These are phyloP conservation scores for Catostylus mosaicus DNA, from an alignment of 30 jellyfish, hydroid and myxozoan species.

Conservation along the genomic window DNA sequence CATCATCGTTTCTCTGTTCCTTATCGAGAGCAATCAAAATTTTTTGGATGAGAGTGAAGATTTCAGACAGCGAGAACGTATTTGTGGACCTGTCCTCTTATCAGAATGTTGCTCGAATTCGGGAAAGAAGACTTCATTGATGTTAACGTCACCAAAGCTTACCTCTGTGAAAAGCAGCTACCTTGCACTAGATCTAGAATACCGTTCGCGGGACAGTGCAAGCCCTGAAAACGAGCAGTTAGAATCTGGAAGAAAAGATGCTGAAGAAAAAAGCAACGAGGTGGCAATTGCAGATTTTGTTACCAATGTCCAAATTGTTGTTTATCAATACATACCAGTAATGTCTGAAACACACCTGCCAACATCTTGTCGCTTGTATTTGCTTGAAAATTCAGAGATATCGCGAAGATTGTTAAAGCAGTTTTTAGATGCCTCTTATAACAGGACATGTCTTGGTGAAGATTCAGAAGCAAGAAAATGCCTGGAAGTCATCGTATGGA, in stretches of 20 bases:
- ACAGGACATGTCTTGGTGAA: slow-evolving; percentile 41
- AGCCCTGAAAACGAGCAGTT: neutral
- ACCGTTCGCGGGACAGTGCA: slow-evolving; percentile 14
- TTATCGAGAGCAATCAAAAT: slow-evolving; percentile 5
- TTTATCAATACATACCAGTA: slow-evolving; percentile 40
- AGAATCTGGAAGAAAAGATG: neutral
- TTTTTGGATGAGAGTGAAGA: slow-evolving; percentile 33
- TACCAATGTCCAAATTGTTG: slow-evolving; percentile 44
- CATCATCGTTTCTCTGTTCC: slow-evolving; percentile 44
- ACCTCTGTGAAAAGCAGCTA: slow-evolving; percentile 52
- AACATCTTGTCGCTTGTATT: slow-evolving; percentile 39
- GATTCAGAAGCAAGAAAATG: slow-evolving; percentile 53
- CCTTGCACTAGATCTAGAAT: slow-evolving; percentile 62
- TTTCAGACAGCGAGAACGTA: slow-evolving; percentile 17
- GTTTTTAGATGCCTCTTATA: slow-evolving; percentile 3
- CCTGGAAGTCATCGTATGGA: slow-evolving; percentile 50
- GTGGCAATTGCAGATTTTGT: slow-evolving; percentile 56
- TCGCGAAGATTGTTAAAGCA: slow-evolving; percentile 17
- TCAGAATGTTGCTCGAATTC: slow-evolving; percentile 24
- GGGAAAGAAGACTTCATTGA: slow-evolving; percentile 38
- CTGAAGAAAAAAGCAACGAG: neutral
- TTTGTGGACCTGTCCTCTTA: slow-evolving; percentile 77
- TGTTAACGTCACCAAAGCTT: slow-evolving; percentile 73
- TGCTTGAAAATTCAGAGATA: slow-evolving; percentile 33
- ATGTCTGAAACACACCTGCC: slow-evolving; percentile 18